Percentiles rank a stretch among this genome's conserved stretches.
phyloP scores from a whole-genome alignment of 2,113 vertebrate genomes.

The Seriola dumerili region DNA sequence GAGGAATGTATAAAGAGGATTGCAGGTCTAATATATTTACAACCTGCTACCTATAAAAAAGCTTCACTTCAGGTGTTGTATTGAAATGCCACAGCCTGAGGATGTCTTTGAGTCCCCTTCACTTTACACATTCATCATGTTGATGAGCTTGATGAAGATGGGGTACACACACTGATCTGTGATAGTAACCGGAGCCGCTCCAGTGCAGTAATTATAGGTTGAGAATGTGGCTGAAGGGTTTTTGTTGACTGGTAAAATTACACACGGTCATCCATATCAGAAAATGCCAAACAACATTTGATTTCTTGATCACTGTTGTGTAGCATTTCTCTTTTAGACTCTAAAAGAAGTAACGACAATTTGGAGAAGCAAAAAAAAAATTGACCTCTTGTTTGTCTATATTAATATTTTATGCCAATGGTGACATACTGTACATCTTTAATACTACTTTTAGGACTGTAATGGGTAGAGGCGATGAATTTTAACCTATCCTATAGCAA shows the following conservation, averaged over 20 bases:
- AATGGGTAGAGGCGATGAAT: neutral
- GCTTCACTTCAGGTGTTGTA: neutral
- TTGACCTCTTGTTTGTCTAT: neutral
- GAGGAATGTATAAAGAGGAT: too few species aligned
- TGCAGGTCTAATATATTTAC: neutral
- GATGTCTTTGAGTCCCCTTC: neutral
- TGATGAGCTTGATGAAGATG: neutral
- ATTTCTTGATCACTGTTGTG: neutral
- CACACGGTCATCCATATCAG: neutral
- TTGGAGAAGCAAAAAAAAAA: neutral
- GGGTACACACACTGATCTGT: neutral
- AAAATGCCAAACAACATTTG: neutral
- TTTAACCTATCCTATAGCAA: conserved; percentile 1
- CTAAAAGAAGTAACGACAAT: neutral
- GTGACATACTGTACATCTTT: neutral
- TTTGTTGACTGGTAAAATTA: neutral
- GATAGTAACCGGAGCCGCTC: neutral
- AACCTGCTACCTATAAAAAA: too few species aligned
- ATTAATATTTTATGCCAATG: neutral
- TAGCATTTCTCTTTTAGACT: neutral
- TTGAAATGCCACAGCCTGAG: neutral
- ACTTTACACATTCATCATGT: neutral
- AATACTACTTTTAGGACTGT: neutral
- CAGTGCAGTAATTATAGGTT: neutral
- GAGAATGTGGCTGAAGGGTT: neutral